These are phyloP conservation scores for Periplaneta americana DNA, from an alignment of 1,140 invertebrate species.

Conservation along the genomic window DNA sequence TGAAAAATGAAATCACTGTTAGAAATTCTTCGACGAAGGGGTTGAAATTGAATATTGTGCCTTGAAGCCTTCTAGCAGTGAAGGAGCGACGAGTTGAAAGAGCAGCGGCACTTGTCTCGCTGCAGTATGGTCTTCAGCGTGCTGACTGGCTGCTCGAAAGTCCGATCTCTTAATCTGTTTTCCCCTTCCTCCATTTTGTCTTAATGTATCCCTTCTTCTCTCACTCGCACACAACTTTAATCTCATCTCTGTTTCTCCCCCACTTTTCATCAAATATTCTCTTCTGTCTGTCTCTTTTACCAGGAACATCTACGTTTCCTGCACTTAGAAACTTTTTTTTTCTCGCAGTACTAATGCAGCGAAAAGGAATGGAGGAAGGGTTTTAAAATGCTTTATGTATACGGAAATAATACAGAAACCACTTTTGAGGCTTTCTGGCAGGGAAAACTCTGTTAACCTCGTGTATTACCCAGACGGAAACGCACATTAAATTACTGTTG, in stretches of 20 bases:
- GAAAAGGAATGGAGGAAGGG: not conserved
- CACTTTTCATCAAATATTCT: not conserved
- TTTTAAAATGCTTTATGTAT: not conserved
- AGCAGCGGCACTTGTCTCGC: too few relatives aligned
- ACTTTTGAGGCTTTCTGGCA: not conserved
- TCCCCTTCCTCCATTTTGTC: not conserved
- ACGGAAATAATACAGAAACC: not conserved
- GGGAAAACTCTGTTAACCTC: not conserved
- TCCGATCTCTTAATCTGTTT: not conserved
- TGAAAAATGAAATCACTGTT: too few relatives aligned
- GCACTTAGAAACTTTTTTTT: not conserved
- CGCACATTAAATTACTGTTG: not conserved
- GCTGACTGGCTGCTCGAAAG: too few relatives aligned
- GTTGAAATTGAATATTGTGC: too few relatives aligned
- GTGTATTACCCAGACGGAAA: not conserved
- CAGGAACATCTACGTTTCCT: not conserved
- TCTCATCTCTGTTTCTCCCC: not conserved
- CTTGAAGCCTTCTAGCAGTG: too few relatives aligned
- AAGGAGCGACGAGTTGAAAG: too few relatives aligned
- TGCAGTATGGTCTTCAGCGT: not conserved
- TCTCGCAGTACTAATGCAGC: not conserved
- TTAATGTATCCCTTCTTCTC: not conserved
- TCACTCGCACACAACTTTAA: not conserved
- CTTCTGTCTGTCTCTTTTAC: not conserved
- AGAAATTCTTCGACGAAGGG: too few relatives aligned